Conservation (phyloP, 2,113 vertebrate genomes). For the Eurystomus gularis region DNA sequence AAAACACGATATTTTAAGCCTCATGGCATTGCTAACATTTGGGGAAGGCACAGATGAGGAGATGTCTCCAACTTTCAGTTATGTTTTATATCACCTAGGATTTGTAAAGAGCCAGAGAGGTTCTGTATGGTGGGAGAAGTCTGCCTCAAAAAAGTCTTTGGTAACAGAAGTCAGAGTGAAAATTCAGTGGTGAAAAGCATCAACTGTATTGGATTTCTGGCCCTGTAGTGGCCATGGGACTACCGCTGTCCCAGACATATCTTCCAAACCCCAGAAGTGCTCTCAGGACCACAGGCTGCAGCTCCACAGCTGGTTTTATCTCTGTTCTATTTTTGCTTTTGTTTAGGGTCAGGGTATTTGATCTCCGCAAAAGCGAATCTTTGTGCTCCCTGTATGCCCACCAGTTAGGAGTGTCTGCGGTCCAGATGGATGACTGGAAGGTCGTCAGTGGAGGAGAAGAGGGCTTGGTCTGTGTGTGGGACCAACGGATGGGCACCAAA, state of each 20-base stretch:
- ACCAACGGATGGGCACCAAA: conserved; percentile 88
- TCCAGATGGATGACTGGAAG: conserved; percentile 94
- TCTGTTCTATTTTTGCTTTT: neutral
- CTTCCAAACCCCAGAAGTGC: neutral
- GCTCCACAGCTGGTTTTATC: accelerated
- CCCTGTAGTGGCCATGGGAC: neutral
- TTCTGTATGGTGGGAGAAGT: neutral
- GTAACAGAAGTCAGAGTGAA: neutral
- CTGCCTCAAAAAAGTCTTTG: neutral
- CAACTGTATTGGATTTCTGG: accelerated
- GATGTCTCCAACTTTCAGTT: neutral
- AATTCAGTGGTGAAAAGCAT: neutral
- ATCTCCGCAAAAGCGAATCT: conserved; percentile 75
- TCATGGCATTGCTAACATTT: accelerated
- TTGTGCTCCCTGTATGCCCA: conserved; percentile 85
- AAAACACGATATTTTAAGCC: accelerated
- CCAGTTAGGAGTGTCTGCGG: conserved; percentile 85
- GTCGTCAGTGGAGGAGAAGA: conserved; percentile 90
- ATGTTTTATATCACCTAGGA: neutral
- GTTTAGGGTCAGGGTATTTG: conserved; percentile 85
- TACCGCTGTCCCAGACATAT: accelerated
- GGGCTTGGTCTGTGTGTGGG: conserved; percentile 92
- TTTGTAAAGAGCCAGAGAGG: neutral
- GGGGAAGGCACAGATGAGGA: neutral
- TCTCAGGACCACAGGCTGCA: neutral